Evolutionary conservation across 2,888 invertebrate species (phyloP).

Genomic region (Itoplectis maculator): DNA sequence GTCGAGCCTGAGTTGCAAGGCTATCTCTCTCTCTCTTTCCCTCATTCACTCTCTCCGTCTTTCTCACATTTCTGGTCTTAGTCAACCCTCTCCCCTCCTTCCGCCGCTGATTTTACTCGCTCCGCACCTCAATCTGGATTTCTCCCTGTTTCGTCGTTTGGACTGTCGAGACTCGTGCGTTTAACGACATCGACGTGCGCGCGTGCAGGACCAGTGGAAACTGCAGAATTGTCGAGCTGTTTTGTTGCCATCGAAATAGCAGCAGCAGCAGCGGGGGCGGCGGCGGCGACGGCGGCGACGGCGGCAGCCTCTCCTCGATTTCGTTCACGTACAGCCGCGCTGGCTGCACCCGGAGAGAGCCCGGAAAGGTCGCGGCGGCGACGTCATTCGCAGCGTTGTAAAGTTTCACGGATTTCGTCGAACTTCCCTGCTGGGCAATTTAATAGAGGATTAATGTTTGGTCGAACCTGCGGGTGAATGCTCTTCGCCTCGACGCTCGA

Average conservation of each 20-base stretch:
- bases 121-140: slow-evolving; percentile 24
- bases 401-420: slow-evolving; percentile 32
- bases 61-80: background rate
- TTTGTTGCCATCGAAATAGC: slow-evolving; percentile 33
- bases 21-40: slow-evolving; percentile 4
- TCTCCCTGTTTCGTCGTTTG: slow-evolving; percentile 41
- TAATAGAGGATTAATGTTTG: slow-evolving; percentile 34
- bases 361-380: slow-evolving; percentile 9
- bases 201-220: slow-evolving; percentile 46
- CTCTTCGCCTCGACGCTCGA: slow-evolving; percentile 1
- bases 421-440: slow-evolving; percentile 25
- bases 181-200: slow-evolving; percentile 67
- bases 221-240: slow-evolving; percentile 19
- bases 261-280: too few species aligned
- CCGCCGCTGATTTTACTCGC: background rate
- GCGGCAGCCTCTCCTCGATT: slow-evolving; percentile 28
- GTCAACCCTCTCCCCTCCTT: background rate
- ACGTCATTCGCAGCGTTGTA: slow-evolving; percentile 34
- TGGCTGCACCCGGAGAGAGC: slow-evolving; percentile 22
- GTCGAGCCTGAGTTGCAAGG: slow-evolving; percentile 26
- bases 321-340: slow-evolving; percentile 24
- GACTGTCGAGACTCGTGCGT: slow-evolving; percentile 58
- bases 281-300: too few species aligned
- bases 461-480: slow-evolving; percentile 28
- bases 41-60: background rate